Percentiles rank a stretch among this genome's conserved stretches.
phyloP scores from a whole-genome alignment of 2,113 vertebrate genomes.

The Heterochromis multidens region DNA sequence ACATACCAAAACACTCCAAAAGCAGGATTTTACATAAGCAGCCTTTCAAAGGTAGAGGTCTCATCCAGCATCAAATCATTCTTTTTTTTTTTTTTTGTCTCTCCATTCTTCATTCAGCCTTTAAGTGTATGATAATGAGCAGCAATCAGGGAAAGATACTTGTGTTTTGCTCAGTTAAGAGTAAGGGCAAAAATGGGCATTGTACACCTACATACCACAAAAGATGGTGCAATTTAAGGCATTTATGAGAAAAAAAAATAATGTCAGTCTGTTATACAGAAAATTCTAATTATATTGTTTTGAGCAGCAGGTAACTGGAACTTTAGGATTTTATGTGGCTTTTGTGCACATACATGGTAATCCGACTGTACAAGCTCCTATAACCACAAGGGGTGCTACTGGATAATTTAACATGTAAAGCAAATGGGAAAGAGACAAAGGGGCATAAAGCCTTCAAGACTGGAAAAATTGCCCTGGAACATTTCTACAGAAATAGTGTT shows the following conservation, averaged over 20 bases:
- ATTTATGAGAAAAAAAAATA: slow-evolving; percentile 1
- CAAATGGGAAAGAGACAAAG: not conserved
- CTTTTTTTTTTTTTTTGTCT: not conserved
- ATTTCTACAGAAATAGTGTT: not conserved
- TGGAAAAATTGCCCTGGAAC: not conserved
- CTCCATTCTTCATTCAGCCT: slow-evolving; percentile 26
- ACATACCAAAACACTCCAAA: slow-evolving; percentile 47
- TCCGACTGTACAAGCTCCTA: not conserved
- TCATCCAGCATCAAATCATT: slow-evolving; percentile 14
- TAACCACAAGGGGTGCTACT: slow-evolving; percentile 37
- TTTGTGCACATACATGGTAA: not conserved
- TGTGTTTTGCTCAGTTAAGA: slow-evolving; percentile 18
- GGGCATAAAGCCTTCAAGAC: not conserved
- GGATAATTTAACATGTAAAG: slow-evolving; percentile 22
- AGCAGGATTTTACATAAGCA: slow-evolving; percentile 31
- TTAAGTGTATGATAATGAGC: slow-evolving; percentile 60
- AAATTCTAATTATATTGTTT: slow-evolving; percentile 4
- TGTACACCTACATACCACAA: slow-evolving; percentile 3
- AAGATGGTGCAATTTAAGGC: not conserved
- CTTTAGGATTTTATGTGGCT: not conserved
- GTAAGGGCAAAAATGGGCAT: not conserved
- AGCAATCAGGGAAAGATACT: slow-evolving; percentile 53
- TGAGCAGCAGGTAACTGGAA: not conserved
- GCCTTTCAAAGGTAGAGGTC: slow-evolving; percentile 38
- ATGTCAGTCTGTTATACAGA: not conserved